Evolutionary conservation across 92 coral and sea anemone species (phyloP).

Genomic region (Heliopora coerulea): DNA sequence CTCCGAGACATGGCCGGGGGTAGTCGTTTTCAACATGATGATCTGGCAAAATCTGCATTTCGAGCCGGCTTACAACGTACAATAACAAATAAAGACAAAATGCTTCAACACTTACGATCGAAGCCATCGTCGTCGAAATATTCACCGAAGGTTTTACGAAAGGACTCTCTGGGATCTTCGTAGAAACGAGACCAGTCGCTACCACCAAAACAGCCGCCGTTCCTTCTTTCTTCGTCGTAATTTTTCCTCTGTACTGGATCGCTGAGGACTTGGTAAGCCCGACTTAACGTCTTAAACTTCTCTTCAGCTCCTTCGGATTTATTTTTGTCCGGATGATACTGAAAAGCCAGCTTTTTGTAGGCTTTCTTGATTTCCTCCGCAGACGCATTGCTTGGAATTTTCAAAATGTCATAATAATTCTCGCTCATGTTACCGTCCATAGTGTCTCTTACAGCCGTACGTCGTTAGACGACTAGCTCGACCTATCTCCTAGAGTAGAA

Average conservation of each 20-base stretch:
- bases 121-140: not conserved
- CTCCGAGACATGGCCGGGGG: no score
- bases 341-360: slow-evolving; percentile 19
- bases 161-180: slow-evolving; percentile 7
- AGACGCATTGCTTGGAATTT: slow-evolving; percentile 14
- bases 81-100: not conserved
- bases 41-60: no score
- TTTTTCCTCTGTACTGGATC: not conserved
- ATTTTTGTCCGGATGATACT: slow-evolving; percentile 38
- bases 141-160: not conserved
- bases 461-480: no score
- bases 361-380: slow-evolving; percentile 35
- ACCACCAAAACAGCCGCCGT: not conserved
- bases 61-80: no score
- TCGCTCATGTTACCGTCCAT: not conserved
- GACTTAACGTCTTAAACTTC: slow-evolving; percentile 22
- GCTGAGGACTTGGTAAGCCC: slow-evolving; percentile 30
- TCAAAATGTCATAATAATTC: slow-evolving; percentile 34
- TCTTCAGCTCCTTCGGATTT: slow-evolving; percentile 10
- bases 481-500: no score
- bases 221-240: slow-evolving; percentile 14
- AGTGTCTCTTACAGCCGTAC: no score
- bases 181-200: not conserved
- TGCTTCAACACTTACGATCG: not conserved
- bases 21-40: no score